Conservation (phyloP, 1,140 invertebrate species). For the Radopholus similis region DNA sequence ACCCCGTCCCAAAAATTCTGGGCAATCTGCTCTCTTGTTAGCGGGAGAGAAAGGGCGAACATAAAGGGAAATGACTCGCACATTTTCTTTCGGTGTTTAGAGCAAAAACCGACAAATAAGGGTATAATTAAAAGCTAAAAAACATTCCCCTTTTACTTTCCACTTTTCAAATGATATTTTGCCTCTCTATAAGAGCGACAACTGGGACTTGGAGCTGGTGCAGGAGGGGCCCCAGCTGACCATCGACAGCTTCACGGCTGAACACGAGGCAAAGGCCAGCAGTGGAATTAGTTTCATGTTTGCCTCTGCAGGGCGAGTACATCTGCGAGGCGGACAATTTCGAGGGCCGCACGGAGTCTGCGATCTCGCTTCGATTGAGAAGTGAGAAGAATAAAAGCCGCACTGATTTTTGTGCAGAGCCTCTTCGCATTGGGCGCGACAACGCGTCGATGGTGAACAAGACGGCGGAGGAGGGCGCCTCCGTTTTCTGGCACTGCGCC, state of each 20-base stretch:
- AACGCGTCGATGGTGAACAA: conserved; percentile 38
- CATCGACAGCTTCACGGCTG: not conserved
- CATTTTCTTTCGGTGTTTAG: no score
- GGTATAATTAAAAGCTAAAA: not conserved
- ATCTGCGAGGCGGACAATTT: conserved; percentile 20
- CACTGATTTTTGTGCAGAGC: not conserved
- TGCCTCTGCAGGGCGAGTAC: conserved; percentile 19
- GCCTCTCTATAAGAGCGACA: not conserved
- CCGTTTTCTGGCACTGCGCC: conserved; percentile 50
- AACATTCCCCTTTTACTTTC: no score
- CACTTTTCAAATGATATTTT: no score
- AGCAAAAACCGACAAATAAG: not conserved
- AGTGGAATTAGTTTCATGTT: not conserved
- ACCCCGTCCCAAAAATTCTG: no score
- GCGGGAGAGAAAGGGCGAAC: conserved; percentile 1
- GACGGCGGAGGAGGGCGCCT: conserved; percentile 48
- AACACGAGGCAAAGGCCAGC: not conserved
- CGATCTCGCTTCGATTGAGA: not conserved
- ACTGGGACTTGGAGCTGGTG: not conserved
- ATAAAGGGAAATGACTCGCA: not conserved
- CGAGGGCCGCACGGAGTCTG: conserved; percentile 13
- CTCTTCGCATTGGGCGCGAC: conserved; percentile 3
- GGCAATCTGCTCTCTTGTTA: no score
- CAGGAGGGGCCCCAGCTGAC: not conserved
- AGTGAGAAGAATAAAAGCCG: not conserved